Percentiles rank a stretch among this genome's conserved stretches.
phyloP scores from a whole-genome alignment of 2,888 invertebrate genomes.

The Blomia tropicalis region DNA sequence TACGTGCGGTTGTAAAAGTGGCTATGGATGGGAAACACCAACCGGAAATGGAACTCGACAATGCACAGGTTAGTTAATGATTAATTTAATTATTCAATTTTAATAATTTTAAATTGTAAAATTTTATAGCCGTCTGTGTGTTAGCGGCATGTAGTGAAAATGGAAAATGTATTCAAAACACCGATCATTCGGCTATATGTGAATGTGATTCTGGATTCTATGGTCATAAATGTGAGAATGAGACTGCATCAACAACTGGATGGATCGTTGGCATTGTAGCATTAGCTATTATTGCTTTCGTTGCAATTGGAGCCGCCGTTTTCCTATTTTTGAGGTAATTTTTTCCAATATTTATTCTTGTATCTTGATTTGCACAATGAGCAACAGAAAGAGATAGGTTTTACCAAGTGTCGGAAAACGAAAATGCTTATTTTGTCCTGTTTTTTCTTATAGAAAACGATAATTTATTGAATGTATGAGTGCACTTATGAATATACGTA shows the following conservation, averaged over 20 bases:
- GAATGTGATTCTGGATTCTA: background rate
- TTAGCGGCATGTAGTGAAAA: background rate
- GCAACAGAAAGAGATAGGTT: no score
- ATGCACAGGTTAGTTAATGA: background rate
- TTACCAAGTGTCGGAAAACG: no score
- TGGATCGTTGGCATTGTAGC: background rate
- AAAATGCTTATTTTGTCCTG: no score
- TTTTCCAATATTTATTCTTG: background rate
- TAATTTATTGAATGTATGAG: background rate
- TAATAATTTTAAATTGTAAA: background rate
- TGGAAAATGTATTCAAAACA: background rate
- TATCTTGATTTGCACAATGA: no score
- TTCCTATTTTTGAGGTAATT: constrained; percentile 8
- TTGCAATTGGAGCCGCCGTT: background rate
- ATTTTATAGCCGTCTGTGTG: background rate
- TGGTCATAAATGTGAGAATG: background rate
- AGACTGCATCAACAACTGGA: background rate
- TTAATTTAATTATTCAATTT: background rate
- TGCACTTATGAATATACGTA: background rate
- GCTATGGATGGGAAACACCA: background rate
- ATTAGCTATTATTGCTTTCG: background rate
- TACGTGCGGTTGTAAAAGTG: background rate
- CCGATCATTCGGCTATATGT: background rate
- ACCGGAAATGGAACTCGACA: background rate
- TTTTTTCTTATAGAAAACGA: background rate